Evolutionary conservation across 2,797 vertebrate genomes (phyloP).

Genomic region (Carcharodon carcharias): DNA sequence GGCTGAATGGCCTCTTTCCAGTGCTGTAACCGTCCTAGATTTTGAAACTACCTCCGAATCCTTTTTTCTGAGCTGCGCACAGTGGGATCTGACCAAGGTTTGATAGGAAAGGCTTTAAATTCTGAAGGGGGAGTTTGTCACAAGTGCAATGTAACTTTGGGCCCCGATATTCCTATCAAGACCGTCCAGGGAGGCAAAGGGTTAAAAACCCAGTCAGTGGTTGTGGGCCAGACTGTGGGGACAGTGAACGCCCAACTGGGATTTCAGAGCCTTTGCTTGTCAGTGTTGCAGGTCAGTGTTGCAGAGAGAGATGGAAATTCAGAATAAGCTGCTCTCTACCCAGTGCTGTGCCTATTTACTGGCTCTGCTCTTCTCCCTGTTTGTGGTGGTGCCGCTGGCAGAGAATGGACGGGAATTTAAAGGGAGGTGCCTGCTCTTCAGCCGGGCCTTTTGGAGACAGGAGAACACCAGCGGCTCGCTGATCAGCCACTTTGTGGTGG

Average conservation of each 20-base stretch:
- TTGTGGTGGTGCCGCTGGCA: conserved; percentile 67
- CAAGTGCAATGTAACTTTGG: background rate
- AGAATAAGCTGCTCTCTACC: conserved; percentile 60
- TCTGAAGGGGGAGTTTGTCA: background rate
- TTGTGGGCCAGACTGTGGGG: background rate
- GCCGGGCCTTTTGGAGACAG: conserved; percentile 60
- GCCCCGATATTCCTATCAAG: too few species aligned
- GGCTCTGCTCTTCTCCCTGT: conserved; percentile 55
- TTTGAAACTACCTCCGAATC: too few species aligned
- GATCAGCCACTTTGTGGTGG: conserved; percentile 54
- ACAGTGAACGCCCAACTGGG: background rate
- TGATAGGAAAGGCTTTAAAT: too few species aligned
- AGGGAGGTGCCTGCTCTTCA: conserved; percentile 68
- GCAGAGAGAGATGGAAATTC: conserved; percentile 56
- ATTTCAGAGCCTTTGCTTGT: background rate
- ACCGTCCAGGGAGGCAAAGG: background rate
- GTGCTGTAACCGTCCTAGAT: too few species aligned
- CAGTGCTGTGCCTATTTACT: conserved; percentile 65
- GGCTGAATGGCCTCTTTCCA: too few species aligned
- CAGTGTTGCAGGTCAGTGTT: conserved; percentile 40
- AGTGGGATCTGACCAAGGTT: too few species aligned
- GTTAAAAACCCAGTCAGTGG: background rate
- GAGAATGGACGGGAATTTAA: conserved; percentile 68
- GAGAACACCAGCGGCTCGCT: conserved; percentile 47
- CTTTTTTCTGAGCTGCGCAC: too few species aligned